Conservation (phyloP, 1,140 invertebrate genomes). For the Macrostomum lignano region DNA sequence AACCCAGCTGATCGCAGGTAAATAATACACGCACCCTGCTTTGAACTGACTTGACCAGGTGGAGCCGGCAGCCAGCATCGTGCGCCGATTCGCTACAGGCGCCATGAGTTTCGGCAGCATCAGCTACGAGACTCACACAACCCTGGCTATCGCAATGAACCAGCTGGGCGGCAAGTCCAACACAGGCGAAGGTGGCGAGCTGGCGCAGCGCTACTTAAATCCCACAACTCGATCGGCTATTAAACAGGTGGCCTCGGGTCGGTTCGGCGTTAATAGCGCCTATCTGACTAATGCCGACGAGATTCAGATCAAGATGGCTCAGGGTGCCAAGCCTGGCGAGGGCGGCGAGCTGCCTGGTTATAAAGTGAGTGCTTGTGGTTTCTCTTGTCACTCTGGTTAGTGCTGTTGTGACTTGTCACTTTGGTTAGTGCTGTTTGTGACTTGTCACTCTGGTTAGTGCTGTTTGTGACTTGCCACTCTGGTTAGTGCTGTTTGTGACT, state of each 20-base stretch:
- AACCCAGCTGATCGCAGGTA: too few species aligned
- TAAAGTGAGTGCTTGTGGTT: too few species aligned
- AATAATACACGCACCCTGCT: too few species aligned
- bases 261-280: conserved; percentile 86
- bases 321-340: conserved; percentile 29
- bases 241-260: conserved; percentile 62
- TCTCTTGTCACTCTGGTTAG: too few species aligned
- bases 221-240: conserved; percentile 46
- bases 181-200: conserved; percentile 69
- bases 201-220: conserved; percentile 45
- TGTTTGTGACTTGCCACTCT: too few species aligned
- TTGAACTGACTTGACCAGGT: too few species aligned
- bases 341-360: conserved; percentile 27
- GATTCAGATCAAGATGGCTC: conserved; percentile 29
- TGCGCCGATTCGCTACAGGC: conserved; percentile 55
- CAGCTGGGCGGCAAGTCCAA: conserved; percentile 74
- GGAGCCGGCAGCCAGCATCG: conserved; percentile 64
- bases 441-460: too few species aligned
- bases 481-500: too few species aligned
- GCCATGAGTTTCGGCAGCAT: conserved; percentile 79
- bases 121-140: conserved; percentile 66
- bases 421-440: too few species aligned
- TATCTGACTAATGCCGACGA: conserved; percentile 62
- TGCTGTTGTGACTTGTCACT: too few species aligned
- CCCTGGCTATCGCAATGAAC: conserved; percentile 88